A percentile compares a stretch with the other conserved stretches of the same genome.
phyloP scores from a whole-genome alignment of 2,888 invertebrate species.

The Poecilus cupreus region DNA sequence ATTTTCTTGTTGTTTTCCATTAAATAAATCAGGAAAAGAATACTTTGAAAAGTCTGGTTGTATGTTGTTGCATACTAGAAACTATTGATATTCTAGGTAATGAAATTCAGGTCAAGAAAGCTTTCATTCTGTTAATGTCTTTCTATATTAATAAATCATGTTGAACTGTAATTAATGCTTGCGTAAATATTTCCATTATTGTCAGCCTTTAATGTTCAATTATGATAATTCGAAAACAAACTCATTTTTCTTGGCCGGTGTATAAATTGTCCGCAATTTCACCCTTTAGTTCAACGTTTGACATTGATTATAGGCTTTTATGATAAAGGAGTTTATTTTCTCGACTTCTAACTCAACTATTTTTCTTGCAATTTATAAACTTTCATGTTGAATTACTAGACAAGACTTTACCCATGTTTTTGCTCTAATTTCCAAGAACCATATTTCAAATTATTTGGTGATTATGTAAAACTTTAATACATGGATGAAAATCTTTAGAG shows the following conservation, averaged over 20 bases:
- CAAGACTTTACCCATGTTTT: neutral
- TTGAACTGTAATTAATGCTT: conserved; percentile 15
- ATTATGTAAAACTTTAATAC: conserved; percentile 39
- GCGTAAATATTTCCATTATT: conserved; percentile 35
- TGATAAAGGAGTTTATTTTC: neutral
- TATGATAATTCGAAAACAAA: conserved; percentile 35
- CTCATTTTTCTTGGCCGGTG: conserved; percentile 8
- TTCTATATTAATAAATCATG: conserved; percentile 28
- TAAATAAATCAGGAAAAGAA: neutral
- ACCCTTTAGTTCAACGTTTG: neutral
- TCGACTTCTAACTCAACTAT: neutral
- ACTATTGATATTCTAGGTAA: too few relatives aligned
- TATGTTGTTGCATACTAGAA: neutral
- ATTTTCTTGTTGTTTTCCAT: neutral
- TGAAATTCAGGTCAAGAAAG: conserved; percentile 13
- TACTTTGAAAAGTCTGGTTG: neutral
- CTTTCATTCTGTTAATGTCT: neutral
- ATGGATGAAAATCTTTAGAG: conserved; percentile 25
- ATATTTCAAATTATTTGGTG: conserved; percentile 27
- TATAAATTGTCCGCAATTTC: conserved; percentile 4
- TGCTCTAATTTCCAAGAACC: neutral
- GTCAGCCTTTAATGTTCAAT: conserved; percentile 34
- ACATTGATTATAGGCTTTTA: conserved; percentile 18
- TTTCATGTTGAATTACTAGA: neutral
- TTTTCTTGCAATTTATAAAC: neutral